Base-by-base conservation (phyloP, 1,140 invertebrate species). In the Melanaphis sacchari region DNA sequence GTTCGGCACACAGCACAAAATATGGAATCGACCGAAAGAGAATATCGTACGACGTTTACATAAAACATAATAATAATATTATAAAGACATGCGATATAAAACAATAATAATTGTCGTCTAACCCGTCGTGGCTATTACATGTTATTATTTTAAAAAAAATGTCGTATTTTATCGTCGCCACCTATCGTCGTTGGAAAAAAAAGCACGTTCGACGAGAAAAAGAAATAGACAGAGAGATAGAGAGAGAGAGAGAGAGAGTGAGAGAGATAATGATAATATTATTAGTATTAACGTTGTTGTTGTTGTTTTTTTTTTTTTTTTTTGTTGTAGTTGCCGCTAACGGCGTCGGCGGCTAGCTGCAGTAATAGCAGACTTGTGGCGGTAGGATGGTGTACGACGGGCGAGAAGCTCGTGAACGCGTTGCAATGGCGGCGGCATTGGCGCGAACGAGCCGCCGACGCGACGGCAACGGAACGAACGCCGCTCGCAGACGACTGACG, bases 341-440 rank as follows among this genome's bases (percentile, higher is more conserved):
- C 54, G 89, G 26, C 43, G 26, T 43, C n/a, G 87, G 36, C n/a
- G 87, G 36, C 66, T 2, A n/a, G 31, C 59, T 76, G 59, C 59
- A 76, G 54, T 24, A 41, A 85, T 31, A 46, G 46, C n/a, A 24
- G 87, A 89, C n/a, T 21, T 36, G 22, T 43, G 15, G 84, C 26
- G n/a, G 36, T 26, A 41, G 36, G 46, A 52, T 18, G 11, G 22
- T 21, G 22, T 24, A 22, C 22, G n/a, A 4, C 88, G 43, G 31
- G 11, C 31, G 88, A 18, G 43, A 81, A 41, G 52, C 40, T 43
- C 38, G 52, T 26, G 87, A 89, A 87, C 88, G 49, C 54, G 93
- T 87, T 89, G 66, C 59, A 52, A 88, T 90, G 88, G 88, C 59
- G 46, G 49, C n/a, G 18, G n/a, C 88, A 46, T 31, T n/a, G 88